phyloP scores from a whole-genome alignment of 2,888 invertebrate species.

The Eupithecia abbreviata region DNA sequence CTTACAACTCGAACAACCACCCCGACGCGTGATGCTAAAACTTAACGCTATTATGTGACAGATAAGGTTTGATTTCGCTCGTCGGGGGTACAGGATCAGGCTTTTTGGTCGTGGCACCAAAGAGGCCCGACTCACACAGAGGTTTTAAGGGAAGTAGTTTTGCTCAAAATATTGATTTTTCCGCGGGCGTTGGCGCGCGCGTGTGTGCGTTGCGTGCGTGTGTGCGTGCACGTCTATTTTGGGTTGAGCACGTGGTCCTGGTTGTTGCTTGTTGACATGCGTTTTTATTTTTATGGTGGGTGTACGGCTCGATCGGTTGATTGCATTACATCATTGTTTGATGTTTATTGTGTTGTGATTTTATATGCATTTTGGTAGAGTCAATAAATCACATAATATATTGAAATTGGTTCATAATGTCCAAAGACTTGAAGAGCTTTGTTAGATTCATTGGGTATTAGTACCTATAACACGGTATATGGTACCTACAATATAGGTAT shows the following conservation, averaged over 20 bases:
- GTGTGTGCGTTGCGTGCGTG: conserved; percentile 46
- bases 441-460: not conserved
- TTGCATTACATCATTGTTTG: conserved; percentile 69
- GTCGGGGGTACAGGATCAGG: conserved; percentile 49
- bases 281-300: conserved; percentile 79
- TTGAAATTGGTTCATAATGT: not conserved
- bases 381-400: not conserved
- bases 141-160: conserved; percentile 80
- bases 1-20: conserved; percentile 71
- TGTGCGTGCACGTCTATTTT: conserved; percentile 76
- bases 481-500: too few relatives aligned
- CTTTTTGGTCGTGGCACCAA: conserved; percentile 40
- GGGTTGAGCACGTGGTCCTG: conserved; percentile 78
- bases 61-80: conserved; percentile 71
- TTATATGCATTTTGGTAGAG: conserved; percentile 20
- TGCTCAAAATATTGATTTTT: conserved; percentile 84
- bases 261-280: conserved; percentile 81
- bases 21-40: conserved; percentile 66
- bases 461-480: too few relatives aligned
- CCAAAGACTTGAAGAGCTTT: not conserved
- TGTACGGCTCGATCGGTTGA: conserved; percentile 67
- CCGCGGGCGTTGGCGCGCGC: conserved; percentile 70
- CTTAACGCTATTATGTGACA: conserved; percentile 64
- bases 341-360: conserved; percentile 49
- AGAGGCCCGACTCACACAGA: conserved; percentile 70